Conservation (phyloP, 2,113 vertebrate genomes). For the Microtus richardsoni region DNA sequence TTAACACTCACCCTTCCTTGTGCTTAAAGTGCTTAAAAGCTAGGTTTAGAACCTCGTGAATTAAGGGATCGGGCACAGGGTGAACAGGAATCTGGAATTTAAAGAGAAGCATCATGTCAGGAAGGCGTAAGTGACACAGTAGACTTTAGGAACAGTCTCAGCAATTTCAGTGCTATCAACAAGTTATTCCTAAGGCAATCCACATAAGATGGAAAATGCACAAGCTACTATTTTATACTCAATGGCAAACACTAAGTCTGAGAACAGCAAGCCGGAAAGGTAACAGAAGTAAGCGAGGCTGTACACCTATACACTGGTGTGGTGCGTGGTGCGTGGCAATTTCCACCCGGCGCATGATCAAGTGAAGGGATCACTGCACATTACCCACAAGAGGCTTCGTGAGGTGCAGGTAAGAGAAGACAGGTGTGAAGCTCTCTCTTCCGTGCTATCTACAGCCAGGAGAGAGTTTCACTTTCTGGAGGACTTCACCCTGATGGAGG, state of each 20-base stretch:
- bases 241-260: background rate
- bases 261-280: background rate
- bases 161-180: conserved; percentile 19
- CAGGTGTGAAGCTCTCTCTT: background rate
- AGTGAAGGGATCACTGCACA: background rate
- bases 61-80: conserved; percentile 98
- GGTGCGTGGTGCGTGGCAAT: background rate
- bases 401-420: background rate
- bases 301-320: background rate
- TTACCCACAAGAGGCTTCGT: background rate
- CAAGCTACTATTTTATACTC: background rate
- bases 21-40: conserved; percentile 99
- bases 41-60: conserved; percentile 99
- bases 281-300: background rate
- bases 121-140: background rate
- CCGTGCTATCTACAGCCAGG: background rate
- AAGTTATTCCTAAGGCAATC: background rate
- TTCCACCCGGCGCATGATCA: background rate
- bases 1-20: conserved; percentile 96
- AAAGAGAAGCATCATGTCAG: conserved; percentile 12
- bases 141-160: background rate
- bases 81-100: conserved; percentile 97
- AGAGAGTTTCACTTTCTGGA: background rate
- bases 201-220: background rate
- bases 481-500: background rate